Base-by-base conservation (phyloP, 1,140 invertebrate genomes). In the Oryctes rhinoceros region DNA sequence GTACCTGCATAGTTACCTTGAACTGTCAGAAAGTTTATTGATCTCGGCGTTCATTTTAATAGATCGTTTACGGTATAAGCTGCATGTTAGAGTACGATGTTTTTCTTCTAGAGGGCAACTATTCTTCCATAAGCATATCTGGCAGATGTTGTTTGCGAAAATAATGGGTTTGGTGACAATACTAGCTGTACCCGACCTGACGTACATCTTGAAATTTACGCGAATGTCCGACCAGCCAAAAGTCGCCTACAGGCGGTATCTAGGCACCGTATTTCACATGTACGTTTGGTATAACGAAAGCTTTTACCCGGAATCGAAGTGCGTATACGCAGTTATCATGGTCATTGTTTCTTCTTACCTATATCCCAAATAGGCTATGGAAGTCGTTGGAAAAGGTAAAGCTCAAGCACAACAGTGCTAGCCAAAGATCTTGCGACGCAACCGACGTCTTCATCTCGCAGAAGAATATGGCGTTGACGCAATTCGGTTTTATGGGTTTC, bases 401-500 rank as follows among this genome's bases (percentile, higher is more conserved):
- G 44, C 90, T 87, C 49, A 91, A 92, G 15, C 94, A 96, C 83
- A 89, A 92, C 18, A 85, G 89, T 2, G 92, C 91, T 0, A 92
- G 90, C 62, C 84, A 82, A 78, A 86, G 88, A 62, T 89, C 89
- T 1, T 88, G 87, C 9, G 86, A 88, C 10, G 85, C 85, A 0
- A 59, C 18, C 24, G 10, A 53, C 10, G 5, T n/a, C 5, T 30
- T 79, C 35, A 90, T 92, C 15, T 92, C 91, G 0, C 96, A 98
- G 87, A 90, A 92, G 80, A 96, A 97, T 82, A 92, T 98, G 91
- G 93, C 92, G 0, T 83, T 97, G 0, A 96, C 96, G 0, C 94
- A 95, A 85, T 96, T 95, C 83, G 95, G 94, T 10, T 98, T 98
- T 84, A 92, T 97, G 82, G 96, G 96, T 1, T 92, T 94, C 76